Evolutionary conservation across 2,888 invertebrate genomes (phyloP), one percentile per base, ranked within the genome.

Genomic region (Koerneria pararmatus): DNA sequence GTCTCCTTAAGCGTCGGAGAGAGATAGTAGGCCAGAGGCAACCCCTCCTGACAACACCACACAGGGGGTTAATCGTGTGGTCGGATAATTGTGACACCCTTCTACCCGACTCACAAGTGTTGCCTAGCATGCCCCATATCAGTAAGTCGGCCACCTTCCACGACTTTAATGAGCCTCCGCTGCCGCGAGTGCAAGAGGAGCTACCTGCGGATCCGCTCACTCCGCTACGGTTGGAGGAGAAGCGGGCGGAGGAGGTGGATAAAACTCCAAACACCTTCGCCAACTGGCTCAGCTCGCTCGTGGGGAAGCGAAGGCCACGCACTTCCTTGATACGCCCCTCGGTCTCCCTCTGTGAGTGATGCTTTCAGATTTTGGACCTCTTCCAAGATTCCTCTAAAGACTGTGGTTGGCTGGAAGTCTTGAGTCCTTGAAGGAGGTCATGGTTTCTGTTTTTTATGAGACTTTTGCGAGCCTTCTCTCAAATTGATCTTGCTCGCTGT

Each of bases 141-240:
- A 58, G 71, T 66, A 79, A 79, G 65, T 79, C 78, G 53, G 77
- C 79, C 54, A 79, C 79, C 8, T 79, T 79, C 69, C 78, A 77
- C 68, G 78, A 80, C 63, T 79, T 80, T 67, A 68, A 71, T 34
- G 79, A 78, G 56, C 59, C 63, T 15, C 46, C 41, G n/a, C n/a
- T n/a, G n/a, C n/a, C n/a, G n/a, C 60, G 56, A 15, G 58, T 58
- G 6, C 54, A 41, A 48, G 27, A 15, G 51, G 34, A 49, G 6
- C n/a, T 41, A n/a, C 32, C 22, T 8, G 15, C 63, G 34, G 5
- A 53, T 15, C 15, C 57, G 62, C 27, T n/a, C n/a, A n/a, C 46
- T 15, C 15, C 46, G 46, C 46, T 46, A n/a, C 46, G n/a, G 19
- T 15, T 19, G 46, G 46, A 46, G 46, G 46, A 46, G 19, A 15